These are phyloP conservation scores for Stomatorhinus ivindoensis DNA, from an alignment of 2,113 vertebrate species.

Conservation along the genomic window DNA sequence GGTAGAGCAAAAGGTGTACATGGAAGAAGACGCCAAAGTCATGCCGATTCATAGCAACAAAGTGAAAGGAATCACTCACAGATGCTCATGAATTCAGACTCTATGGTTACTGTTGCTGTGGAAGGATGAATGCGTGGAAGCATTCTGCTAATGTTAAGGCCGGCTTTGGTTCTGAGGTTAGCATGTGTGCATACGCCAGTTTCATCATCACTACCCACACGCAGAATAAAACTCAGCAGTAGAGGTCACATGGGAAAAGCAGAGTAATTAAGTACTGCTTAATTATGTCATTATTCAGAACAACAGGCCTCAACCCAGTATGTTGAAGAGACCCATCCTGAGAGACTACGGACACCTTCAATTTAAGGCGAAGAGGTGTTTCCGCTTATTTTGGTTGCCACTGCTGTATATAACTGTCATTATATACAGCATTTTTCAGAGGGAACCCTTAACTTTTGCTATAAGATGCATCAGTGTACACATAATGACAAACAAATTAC, in stretches of 20 bases:
- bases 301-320: neutral
- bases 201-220: neutral
- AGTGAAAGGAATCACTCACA: neutral
- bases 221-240: no score
- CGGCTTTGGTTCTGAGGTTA: neutral
- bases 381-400: neutral
- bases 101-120: neutral
- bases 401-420: neutral
- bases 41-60: neutral
- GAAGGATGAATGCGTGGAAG: neutral
- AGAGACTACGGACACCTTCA: neutral
- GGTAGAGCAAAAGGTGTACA: neutral
- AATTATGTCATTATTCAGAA: neutral
- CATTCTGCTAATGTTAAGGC: neutral
- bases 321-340: neutral
- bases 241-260: neutral
- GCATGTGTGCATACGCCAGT: no score
- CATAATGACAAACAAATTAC: neutral
- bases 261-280: neutral
- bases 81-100: neutral
- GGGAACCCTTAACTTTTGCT: neutral
- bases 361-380: neutral
- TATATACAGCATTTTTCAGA: neutral
- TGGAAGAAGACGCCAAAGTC: neutral
- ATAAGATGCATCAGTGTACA: neutral